Percentiles rank a stretch among this genome's conserved stretches.
These are phyloP conservation scores for Regulus satrapa DNA, from an alignment of 2,113 vertebrate genomes.

Conservation along the genomic window DNA sequence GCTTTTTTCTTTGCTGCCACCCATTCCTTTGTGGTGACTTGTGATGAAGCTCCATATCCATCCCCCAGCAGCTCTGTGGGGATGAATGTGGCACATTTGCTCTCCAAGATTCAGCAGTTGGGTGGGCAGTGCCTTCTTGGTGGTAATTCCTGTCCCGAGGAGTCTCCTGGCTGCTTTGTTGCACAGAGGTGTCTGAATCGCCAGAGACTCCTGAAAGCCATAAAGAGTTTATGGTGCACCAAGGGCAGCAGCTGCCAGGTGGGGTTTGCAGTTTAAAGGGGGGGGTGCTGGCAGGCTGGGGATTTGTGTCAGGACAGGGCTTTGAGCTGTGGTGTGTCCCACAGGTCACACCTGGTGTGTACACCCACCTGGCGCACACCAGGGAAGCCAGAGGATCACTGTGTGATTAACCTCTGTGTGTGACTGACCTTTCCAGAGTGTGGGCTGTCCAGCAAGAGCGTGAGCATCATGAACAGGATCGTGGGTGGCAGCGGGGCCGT, in stretches of 20 bases:
- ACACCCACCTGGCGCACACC: neutral
- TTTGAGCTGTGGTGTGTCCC: accelerated
- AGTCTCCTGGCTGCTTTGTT: neutral
- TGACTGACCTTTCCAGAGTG: conserved; percentile 72
- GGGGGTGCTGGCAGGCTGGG: accelerated
- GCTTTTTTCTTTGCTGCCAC: neutral
- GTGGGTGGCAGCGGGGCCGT: conserved; percentile 80
- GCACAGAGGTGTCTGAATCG: accelerated
- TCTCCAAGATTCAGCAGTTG: accelerated
- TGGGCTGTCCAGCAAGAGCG: conserved; percentile 51
- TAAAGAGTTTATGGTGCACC: neutral
- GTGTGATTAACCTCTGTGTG: neutral
- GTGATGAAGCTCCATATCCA: neutral
- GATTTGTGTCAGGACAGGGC: neutral
- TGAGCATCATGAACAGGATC: conserved; percentile 68
- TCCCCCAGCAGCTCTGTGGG: accelerated
- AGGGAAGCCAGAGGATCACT: accelerated
- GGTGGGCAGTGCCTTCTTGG: neutral
- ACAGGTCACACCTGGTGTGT: accelerated
- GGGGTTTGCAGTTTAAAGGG: neutral
- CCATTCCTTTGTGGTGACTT: neutral
- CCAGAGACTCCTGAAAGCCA: neutral
- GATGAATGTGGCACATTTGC: neutral
- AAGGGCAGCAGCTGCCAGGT: neutral
- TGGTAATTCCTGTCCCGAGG: neutral